A percentile compares a stretch with the other conserved stretches of the same genome.
Conservation (phyloP, 2,888 invertebrate genomes). For the Chelonus formosanus region DNA sequence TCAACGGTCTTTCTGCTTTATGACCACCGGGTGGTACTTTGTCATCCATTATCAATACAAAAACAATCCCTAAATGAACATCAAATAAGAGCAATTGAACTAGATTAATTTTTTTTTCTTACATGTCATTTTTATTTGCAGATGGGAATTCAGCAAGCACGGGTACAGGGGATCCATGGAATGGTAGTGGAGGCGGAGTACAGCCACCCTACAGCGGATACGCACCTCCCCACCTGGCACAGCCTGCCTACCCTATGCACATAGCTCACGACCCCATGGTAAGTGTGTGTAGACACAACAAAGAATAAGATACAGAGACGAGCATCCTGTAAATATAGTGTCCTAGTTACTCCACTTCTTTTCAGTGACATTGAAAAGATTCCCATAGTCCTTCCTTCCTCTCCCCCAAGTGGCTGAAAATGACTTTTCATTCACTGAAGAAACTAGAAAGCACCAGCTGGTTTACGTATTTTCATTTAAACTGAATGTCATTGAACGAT, state of each 20-base stretch:
- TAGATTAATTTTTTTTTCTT: too few relatives aligned
- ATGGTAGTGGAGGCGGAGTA: constrained; percentile 67
- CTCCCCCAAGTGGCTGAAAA: background rate
- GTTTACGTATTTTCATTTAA: constrained; percentile 8
- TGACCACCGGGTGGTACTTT: constrained; percentile 15
- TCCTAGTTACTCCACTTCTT: constrained; percentile 1
- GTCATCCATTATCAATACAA: background rate
- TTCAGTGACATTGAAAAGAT: background rate
- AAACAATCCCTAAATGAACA: too few relatives aligned
- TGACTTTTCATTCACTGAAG: background rate
- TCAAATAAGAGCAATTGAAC: too few relatives aligned
- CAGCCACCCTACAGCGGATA: constrained; percentile 64
- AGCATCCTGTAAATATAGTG: background rate
- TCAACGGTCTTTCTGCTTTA: constrained; percentile 14
- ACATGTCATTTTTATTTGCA: constrained; percentile 44
- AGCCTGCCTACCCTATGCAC: constrained; percentile 64
- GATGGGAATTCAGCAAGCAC: constrained; percentile 65
- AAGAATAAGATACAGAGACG: background rate
- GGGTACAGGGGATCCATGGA: constrained; percentile 66
- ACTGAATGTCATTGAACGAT: constrained; percentile 10
- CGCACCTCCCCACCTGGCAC: constrained; percentile 63
- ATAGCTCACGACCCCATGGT: constrained; percentile 67
- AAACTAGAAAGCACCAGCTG: constrained; percentile 33
- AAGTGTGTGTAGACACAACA: constrained; percentile 45
- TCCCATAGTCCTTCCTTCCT: background rate